A percentile compares a stretch with the other conserved stretches of the same genome.
Evolutionary conservation across 2,113 vertebrate genomes (phyloP).

Genomic region (Pygoscelis antarcticus): DNA sequence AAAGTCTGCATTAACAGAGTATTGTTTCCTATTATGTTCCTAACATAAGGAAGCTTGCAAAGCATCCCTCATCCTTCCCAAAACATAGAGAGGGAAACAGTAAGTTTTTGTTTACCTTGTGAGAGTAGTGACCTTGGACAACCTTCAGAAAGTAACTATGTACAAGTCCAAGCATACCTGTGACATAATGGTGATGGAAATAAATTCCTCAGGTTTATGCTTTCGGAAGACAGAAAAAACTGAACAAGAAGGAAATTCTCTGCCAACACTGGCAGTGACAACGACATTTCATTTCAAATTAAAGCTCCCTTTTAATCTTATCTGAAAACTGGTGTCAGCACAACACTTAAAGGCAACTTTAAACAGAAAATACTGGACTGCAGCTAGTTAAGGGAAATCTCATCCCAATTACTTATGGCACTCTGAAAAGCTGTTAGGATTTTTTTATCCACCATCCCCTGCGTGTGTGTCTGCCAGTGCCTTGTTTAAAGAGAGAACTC

Average conservation of each 20-base stretch:
- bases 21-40: neutral
- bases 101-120: neutral
- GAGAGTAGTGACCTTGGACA: neutral
- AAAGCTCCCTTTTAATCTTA: neutral
- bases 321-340: neutral
- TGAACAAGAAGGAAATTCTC: neutral
- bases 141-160: neutral
- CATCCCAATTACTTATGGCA: neutral
- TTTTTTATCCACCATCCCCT: neutral
- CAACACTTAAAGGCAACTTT: neutral
- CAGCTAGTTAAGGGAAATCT: neutral
- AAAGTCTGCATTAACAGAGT: neutral
- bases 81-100: neutral
- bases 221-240: neutral
- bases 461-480: fast-evolving
- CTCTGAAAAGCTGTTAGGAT: neutral
- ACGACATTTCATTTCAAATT: neutral
- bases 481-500: neutral
- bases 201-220: neutral
- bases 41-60: neutral
- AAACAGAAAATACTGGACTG: neutral
- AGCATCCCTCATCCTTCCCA: neutral
- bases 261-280: neutral
- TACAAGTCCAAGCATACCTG: neutral
- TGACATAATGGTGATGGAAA: neutral